Conservation (phyloP, 2,888 invertebrate species). For the Cyaniris semiargus region DNA sequence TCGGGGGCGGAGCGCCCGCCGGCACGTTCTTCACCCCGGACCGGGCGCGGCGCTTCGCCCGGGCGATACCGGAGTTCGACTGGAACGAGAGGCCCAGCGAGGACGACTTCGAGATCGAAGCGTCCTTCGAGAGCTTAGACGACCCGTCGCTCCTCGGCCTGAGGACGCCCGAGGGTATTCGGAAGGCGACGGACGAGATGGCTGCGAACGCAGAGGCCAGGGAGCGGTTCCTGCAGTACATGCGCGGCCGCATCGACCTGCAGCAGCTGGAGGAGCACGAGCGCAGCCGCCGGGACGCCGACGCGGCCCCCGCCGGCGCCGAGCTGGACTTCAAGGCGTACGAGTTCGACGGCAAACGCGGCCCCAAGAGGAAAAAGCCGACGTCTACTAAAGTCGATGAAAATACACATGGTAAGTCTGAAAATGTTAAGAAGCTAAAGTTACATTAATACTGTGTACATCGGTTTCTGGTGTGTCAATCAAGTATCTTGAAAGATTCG, state of each 20-base stretch:
- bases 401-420: constrained; percentile 59
- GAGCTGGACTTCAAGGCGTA: constrained; percentile 81
- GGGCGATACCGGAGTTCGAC: constrained; percentile 64
- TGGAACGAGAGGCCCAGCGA: constrained; percentile 61
- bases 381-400: constrained; percentile 59
- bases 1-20: constrained; percentile 80
- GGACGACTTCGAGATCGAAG: constrained; percentile 74
- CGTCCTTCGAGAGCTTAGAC: constrained; percentile 67
- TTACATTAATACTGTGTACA: too few species aligned
- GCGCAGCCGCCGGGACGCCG: constrained; percentile 63
- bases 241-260: constrained; percentile 60
- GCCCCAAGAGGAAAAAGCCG: constrained; percentile 70
- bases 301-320: constrained; percentile 57
- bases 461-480: too few species aligned
- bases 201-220: constrained; percentile 60
- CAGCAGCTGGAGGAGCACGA: constrained; percentile 62
- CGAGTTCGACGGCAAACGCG: constrained; percentile 79
- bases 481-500: too few species aligned
- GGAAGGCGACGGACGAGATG: constrained; percentile 58
- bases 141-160: constrained; percentile 58
- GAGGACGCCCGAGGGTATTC: constrained; percentile 58
- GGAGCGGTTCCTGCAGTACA: constrained; percentile 63
- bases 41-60: constrained; percentile 55
- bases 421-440: not conserved
- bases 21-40: constrained; percentile 67